Conservation (phyloP, 1,140 invertebrate species). For the Trypoxylus dichotomus region DNA sequence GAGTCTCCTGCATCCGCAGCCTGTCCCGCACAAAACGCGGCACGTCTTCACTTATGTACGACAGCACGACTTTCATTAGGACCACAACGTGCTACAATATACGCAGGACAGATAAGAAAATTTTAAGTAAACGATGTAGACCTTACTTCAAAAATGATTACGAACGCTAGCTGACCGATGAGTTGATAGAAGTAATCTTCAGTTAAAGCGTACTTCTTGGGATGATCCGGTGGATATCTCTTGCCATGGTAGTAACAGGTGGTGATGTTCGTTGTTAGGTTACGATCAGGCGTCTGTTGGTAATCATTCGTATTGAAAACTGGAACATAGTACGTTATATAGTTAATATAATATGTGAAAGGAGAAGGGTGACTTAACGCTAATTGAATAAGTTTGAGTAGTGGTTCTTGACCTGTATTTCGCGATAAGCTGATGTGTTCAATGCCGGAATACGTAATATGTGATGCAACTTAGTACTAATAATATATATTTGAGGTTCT, state of each 20-base stretch:
- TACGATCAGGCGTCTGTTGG: background rate
- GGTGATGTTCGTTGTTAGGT: background rate
- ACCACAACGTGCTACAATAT: background rate
- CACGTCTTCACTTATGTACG: background rate
- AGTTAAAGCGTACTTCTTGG: conserved; percentile 19
- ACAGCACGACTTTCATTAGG: background rate
- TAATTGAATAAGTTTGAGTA: no score
- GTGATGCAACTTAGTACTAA: no score
- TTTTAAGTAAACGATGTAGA: background rate
- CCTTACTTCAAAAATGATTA: conserved; percentile 29
- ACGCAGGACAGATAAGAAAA: background rate
- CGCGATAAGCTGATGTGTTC: no score
- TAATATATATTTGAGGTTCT: no score
- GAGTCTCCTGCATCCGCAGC: background rate
- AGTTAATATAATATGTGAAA: no score
- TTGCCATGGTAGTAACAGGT: conserved; percentile 31
- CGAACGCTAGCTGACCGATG: background rate
- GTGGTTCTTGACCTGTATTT: no score
- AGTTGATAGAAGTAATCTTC: conserved; percentile 29
- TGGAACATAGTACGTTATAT: background rate
- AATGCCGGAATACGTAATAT: no score
- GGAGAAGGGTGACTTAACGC: no score
- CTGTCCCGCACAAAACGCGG: background rate
- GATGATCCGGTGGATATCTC: conserved; percentile 20
- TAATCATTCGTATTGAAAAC: conserved; percentile 4